Percentiles rank a stretch among this genome's conserved stretches.
These are phyloP conservation scores for Pseudolycoriella hygida DNA, from an alignment of 2,888 invertebrate genomes.

Conservation along the genomic window DNA sequence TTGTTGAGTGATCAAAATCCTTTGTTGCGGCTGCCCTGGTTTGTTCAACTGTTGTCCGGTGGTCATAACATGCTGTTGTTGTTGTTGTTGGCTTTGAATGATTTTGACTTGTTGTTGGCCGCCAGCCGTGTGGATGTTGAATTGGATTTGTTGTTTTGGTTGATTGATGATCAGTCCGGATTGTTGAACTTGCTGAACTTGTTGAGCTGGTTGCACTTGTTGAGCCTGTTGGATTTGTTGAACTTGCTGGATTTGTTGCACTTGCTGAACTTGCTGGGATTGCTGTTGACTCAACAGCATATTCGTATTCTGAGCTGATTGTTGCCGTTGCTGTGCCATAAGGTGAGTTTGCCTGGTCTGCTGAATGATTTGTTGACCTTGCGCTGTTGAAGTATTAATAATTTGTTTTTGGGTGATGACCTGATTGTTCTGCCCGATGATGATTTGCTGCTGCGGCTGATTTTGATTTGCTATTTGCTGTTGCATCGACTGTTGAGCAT, in stretches of 20 bases:
- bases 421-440: constrained; percentile 16
- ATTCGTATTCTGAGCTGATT: constrained; percentile 9
- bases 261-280: constrained; percentile 1
- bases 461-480: constrained; percentile 6
- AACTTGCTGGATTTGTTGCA: background rate
- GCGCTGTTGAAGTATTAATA: constrained; percentile 26
- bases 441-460: constrained; percentile 9
- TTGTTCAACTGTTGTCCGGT: constrained; percentile 12
- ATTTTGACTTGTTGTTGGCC: constrained; percentile 11
- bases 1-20: constrained; percentile 37
- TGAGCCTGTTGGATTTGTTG: background rate
- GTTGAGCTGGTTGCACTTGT: constrained; percentile 1
- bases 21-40: constrained; percentile 8
- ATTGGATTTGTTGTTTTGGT: constrained; percentile 13
- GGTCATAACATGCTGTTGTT: constrained; percentile 5
- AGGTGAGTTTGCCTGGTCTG: constrained; percentile 14
- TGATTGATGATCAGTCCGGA: constrained; percentile 9
- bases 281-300: background rate
- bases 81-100: constrained; percentile 8
- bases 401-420: constrained; percentile 25
- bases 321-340: constrained; percentile 20
- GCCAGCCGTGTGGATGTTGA: constrained; percentile 4
- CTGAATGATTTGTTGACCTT: constrained; percentile 28
- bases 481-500: constrained; percentile 10
- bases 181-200: constrained; percentile 1